A percentile compares a stretch with the other conserved stretches of the same genome.
These are phyloP conservation scores for Orthonevra nobilis DNA, from an alignment of 2,888 invertebrate genomes.

Conservation along the genomic window DNA sequence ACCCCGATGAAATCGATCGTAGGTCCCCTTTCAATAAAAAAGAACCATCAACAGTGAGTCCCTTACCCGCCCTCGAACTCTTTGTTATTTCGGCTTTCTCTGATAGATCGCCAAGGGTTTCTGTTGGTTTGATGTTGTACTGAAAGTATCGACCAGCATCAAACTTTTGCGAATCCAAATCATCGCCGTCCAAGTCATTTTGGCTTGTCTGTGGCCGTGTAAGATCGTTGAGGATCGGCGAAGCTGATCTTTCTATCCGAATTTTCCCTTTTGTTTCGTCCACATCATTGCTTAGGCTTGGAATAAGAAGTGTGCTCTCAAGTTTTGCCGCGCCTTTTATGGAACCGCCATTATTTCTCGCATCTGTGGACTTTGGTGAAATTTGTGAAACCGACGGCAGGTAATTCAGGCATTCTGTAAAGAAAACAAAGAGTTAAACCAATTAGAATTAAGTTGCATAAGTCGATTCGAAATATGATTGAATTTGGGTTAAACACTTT, in stretches of 20 bases:
- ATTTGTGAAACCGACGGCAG: slow-evolving; percentile 83
- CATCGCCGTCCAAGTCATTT: slow-evolving; percentile 75
- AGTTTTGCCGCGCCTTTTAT: slow-evolving; percentile 72
- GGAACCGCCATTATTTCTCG: slow-evolving; percentile 72
- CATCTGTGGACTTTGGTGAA: slow-evolving; percentile 84
- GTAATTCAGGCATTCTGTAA: slow-evolving; percentile 51
- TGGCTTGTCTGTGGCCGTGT: slow-evolving; percentile 79
- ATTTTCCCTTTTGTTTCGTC: slow-evolving; percentile 78
- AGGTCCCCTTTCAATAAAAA: slow-evolving; percentile 81
- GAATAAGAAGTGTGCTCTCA: slow-evolving; percentile 74
- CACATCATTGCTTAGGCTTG: slow-evolving; percentile 73
- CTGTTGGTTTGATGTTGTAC: slow-evolving; percentile 79
- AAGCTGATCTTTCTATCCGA: slow-evolving; percentile 82
- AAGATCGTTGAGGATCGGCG: slow-evolving; percentile 82
- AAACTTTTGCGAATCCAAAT: slow-evolving; percentile 72
- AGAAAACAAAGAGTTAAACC: neutral
- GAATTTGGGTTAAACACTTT: neutral
- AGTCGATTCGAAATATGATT: neutral
- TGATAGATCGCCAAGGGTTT: slow-evolving; percentile 73
- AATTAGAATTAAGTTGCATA: neutral
- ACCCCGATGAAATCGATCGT: slow-evolving; percentile 80
- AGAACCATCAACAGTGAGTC: slow-evolving; percentile 75
- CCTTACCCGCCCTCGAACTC: slow-evolving; percentile 76
- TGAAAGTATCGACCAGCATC: slow-evolving; percentile 78
- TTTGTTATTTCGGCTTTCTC: slow-evolving; percentile 75